Percentiles rank a stretch among this genome's conserved stretches.
Evolutionary conservation across 2,113 vertebrate species (phyloP).

Genomic region (Misgurnus mizolepis): DNA sequence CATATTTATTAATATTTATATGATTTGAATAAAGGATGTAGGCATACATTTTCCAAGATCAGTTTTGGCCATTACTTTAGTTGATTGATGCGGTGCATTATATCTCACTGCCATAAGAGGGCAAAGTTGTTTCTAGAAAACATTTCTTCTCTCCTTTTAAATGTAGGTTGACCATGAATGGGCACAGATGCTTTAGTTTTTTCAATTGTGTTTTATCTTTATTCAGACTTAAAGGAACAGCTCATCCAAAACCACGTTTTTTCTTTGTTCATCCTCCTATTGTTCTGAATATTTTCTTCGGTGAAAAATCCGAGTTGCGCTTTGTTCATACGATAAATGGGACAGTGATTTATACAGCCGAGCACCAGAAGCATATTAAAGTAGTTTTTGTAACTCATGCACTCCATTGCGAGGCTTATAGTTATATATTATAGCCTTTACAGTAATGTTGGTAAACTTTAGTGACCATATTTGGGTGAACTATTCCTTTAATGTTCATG

Average conservation of each 20-base stretch:
- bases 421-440: too few species aligned
- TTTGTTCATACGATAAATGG: too few species aligned
- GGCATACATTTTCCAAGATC: too few species aligned
- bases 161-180: neutral
- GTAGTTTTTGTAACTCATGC: too few species aligned
- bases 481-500: neutral
- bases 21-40: too few species aligned
- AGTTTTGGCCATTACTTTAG: neutral
- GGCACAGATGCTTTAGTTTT: neutral
- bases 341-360: too few species aligned
- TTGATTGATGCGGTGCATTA: neutral
- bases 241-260: neutral
- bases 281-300: too few species aligned
- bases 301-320: too few species aligned
- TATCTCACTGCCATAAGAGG: conserved; percentile 65
- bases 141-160: neutral
- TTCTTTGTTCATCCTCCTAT: too few species aligned
- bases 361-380: too few species aligned
- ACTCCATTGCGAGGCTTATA: too few species aligned
- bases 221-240: neutral
- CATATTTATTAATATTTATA: too few species aligned
- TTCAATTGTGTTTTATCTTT: neutral
- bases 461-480: neutral
- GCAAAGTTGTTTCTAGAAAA: conserved; percentile 64
- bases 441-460: neutral